A percentile compares a stretch with the other conserved stretches of the same genome.
These are phyloP conservation scores for Oedothorax gibbosus DNA, from an alignment of 1,140 invertebrate species.

Conservation along the genomic window DNA sequence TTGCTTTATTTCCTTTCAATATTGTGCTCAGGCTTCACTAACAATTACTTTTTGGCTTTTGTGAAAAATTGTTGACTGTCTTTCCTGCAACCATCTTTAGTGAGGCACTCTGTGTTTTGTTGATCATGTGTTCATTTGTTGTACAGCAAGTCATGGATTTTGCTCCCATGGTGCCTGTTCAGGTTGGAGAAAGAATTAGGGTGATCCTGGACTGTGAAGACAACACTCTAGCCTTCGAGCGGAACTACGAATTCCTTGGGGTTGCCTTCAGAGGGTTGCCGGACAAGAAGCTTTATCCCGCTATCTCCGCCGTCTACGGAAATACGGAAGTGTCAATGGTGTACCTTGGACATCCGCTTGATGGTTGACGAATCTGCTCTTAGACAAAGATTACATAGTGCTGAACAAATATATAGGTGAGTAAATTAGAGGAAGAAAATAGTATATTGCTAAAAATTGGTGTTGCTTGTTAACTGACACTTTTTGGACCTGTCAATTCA, in stretches of 20 bases:
- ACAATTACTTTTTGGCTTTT: conserved; percentile 16
- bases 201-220: conserved; percentile 98
- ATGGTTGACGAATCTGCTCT: conserved; percentile 76
- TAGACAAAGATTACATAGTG: conserved; percentile 49
- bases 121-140: conserved; percentile 56
- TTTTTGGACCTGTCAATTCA: too few relatives aligned
- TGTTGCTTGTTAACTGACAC: too few relatives aligned
- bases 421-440: not conserved
- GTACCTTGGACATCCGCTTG: conserved; percentile 93
- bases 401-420: conserved; percentile 41
- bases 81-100: conserved; percentile 58
- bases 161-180: conserved; percentile 66
- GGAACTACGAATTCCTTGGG: conserved; percentile 98
- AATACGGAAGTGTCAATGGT: conserved; percentile 99
- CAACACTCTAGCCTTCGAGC: conserved; percentile 97
- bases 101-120: conserved; percentile 55
- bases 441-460: too few relatives aligned
- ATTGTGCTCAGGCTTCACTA: not conserved
- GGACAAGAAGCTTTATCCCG: conserved; percentile 92
- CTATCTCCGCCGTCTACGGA: conserved; percentile 97
- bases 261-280: conserved; percentile 96
- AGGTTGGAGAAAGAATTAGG: conserved; percentile 96
- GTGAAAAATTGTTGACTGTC: conserved; percentile 38
- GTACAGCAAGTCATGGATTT: conserved; percentile 60
- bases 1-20: not conserved